Conservation (phyloP, 2,888 invertebrate genomes). For the Lydus trimaculatus region DNA sequence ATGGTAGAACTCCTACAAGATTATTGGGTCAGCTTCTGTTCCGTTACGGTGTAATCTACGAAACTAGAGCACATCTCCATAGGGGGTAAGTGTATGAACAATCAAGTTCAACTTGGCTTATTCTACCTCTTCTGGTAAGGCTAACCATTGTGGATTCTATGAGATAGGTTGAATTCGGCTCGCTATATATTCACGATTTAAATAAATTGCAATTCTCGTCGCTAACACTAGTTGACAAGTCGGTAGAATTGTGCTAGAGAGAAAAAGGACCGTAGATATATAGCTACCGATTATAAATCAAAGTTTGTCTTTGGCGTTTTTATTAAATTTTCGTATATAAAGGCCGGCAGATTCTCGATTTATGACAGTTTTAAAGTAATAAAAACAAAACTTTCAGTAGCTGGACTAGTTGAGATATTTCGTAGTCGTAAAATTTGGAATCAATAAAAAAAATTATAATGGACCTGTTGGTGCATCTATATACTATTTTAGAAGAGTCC, state of each 20-base stretch:
- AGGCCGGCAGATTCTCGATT: constrained; percentile 20
- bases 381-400: constrained; percentile 30
- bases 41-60: constrained; percentile 34
- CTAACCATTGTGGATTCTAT: no score
- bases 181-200: not conserved
- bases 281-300: constrained; percentile 50
- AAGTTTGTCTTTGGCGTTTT: constrained; percentile 35
- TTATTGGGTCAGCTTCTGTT: constrained; percentile 44
- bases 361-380: constrained; percentile 34
- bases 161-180: no score
- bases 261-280: constrained; percentile 3
- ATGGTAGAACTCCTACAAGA: constrained; percentile 41
- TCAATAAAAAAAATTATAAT: constrained; percentile 19
- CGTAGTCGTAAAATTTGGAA: constrained; percentile 19
- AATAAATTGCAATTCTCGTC: constrained; percentile 16
- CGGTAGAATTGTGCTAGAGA: constrained; percentile 20
- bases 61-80: constrained; percentile 43
- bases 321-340: constrained; percentile 34
- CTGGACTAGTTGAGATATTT: constrained; percentile 19
- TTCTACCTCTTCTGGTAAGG: not conserved
- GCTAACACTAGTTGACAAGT: constrained; percentile 10
- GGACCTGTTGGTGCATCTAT: constrained; percentile 27
- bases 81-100: constrained; percentile 22
- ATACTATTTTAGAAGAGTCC: constrained; percentile 11
- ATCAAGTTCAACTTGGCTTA: constrained; percentile 32